Evolutionary conservation across 2,113 vertebrate species (phyloP).

Genomic region (Dissostichus mawsoni): DNA sequence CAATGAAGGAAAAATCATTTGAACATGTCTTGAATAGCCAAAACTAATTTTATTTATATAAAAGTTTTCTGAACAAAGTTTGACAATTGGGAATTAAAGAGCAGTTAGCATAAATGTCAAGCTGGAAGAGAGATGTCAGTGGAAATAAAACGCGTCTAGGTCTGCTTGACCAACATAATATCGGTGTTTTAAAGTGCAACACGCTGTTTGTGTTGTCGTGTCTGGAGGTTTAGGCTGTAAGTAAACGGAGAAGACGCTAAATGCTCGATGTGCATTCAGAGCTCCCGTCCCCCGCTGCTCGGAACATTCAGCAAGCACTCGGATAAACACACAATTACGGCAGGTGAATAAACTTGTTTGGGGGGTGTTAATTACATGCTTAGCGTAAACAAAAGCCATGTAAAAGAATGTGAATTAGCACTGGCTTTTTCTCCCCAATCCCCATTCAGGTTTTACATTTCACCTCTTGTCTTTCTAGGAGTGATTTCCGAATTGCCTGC

Average conservation of each 20-base stretch:
- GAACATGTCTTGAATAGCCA: neutral
- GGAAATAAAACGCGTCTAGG: neutral
- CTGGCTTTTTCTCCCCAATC: conserved; percentile 64
- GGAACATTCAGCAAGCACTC: conserved; percentile 80
- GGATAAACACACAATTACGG: conserved; percentile 89
- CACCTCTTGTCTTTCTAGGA: conserved; percentile 71
- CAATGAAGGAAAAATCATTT: neutral
- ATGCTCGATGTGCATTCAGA: conserved; percentile 80
- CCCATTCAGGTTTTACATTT: conserved; percentile 85
- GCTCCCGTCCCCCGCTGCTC: conserved; percentile 82
- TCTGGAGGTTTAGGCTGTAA: conserved; percentile 73
- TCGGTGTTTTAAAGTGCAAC: conserved; percentile 6
- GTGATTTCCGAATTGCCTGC: conserved; percentile 82
- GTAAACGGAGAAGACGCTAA: conserved; percentile 81
- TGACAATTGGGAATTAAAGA: neutral
- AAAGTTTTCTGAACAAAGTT: conserved; percentile 46
- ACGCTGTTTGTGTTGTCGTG: conserved; percentile 65
- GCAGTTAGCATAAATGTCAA: neutral
- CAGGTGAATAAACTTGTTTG: conserved; percentile 89
- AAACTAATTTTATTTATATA: conserved; percentile 2
- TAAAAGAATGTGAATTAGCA: conserved; percentile 86
- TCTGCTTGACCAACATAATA: conserved; percentile 3
- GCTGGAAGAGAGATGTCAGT: neutral
- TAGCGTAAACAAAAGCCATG: conserved; percentile 87
- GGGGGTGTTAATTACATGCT: conserved; percentile 88